A percentile compares a stretch with the other conserved stretches of the same genome.
These are phyloP conservation scores for Agapornis canus DNA, from an alignment of 2,797 vertebrate species.

Conservation along the genomic window DNA sequence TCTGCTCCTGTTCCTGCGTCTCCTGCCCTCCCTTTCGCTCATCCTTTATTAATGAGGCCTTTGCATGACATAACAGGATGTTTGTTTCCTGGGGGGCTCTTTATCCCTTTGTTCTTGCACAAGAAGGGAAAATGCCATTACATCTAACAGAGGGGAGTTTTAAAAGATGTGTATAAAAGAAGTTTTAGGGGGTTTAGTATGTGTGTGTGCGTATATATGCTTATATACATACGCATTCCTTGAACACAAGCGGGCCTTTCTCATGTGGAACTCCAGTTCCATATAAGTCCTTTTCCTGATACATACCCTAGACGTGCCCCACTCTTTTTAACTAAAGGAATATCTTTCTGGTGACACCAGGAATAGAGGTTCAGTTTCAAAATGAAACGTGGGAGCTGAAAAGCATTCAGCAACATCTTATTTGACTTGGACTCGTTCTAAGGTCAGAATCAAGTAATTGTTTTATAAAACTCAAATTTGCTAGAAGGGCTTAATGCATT, in stretches of 20 bases:
- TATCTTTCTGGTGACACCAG: neutral
- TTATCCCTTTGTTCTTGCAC: neutral
- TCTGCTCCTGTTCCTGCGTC: neutral
- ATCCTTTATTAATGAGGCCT: constrained; percentile 45
- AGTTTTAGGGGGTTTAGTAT: neutral
- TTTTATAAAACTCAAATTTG: neutral
- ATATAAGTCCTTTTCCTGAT: neutral
- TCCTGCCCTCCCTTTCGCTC: neutral
- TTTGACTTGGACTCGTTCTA: neutral
- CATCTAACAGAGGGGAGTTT: neutral
- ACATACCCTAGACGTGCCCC: neutral
- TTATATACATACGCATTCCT: neutral
- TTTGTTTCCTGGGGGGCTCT: neutral
- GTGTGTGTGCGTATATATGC: no score
- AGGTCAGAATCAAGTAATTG: neutral
- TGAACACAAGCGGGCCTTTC: neutral
- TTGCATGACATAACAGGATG: neutral
- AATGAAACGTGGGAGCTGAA: neutral
- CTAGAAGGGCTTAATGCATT: constrained; percentile 16
- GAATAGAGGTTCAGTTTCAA: neutral
- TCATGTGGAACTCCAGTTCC: neutral
- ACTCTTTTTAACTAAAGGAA: neutral
- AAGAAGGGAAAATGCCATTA: neutral
- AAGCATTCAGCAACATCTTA: neutral
- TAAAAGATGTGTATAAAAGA: neutral